Evolutionary conservation across 1,140 invertebrate genomes (phyloP), one percentile per base, ranked within the genome.

Genomic region (Drosophila willistoni): DNA sequence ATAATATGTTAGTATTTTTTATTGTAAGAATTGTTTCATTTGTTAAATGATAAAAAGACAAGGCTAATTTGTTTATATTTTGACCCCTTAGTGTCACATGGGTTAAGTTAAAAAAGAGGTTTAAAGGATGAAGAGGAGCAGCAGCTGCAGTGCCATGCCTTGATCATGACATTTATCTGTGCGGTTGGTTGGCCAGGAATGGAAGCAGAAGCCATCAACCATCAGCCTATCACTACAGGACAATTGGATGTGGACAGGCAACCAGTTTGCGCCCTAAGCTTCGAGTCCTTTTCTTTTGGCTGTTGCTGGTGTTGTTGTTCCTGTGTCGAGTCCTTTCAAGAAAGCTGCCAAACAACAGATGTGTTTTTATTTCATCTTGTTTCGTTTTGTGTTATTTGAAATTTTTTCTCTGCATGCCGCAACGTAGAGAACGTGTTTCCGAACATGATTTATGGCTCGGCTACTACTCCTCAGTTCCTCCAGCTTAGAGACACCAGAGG

Each of bases 181-280:
- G 44, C 44, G 44, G 44, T 51, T 51, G 44, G 44, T 64, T 61
- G 47, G 47, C 25, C 70, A 70, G 64, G 62, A 70, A 63, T 63
- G 54, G 61, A 25, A 51, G 62, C 44, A 68, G 60, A 59, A 70
- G 73, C 73, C 44, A 64, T 73, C 73, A 68, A 73, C 60, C 33
- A 64, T 66, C 22, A 44, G 73, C 59, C 41, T 73, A 77, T 77
- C 74, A 77, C 68, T 63, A 70, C 65, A 77, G 73, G 73, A 77
- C 73, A 77, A 77, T 77, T 77, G 73, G 19, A 10, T 19, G 9
- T 77, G 66, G 19, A 19, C 44, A 3, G 44, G 77, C 83, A 86
- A 86, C 82, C 82, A 86, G 82, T 86, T 82, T 79, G 79, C 82
- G 79, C 82, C 82, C 82, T 82, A 86, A 86, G 83, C 82, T 86